Conservation (phyloP, 2,113 vertebrate genomes). For the Ursus arctos region DNA sequence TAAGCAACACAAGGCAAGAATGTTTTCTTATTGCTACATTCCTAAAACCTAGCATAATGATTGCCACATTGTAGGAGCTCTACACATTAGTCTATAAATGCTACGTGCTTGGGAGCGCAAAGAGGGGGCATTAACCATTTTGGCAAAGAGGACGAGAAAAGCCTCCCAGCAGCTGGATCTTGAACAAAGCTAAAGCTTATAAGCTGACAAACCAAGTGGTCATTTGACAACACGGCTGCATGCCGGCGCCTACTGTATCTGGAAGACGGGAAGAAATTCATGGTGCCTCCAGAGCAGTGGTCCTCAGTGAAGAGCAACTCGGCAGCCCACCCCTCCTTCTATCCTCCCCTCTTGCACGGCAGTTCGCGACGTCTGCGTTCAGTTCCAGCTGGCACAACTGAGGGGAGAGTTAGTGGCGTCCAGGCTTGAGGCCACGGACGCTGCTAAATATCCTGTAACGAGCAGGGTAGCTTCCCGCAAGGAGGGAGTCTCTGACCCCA, state of each 20-base stretch:
- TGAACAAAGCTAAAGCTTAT: not conserved
- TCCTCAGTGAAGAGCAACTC: not conserved
- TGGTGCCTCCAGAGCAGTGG: not conserved
- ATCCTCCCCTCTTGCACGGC: too few species aligned
- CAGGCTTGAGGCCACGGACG: not conserved
- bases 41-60: not conserved
- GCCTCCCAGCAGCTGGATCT: not conserved
- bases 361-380: not conserved
- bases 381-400: not conserved
- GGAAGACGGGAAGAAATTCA: not conserved
- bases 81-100: not conserved
- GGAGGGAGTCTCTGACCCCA: not conserved
- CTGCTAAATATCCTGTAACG: not conserved
- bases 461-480: not conserved
- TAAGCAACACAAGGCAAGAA: not conserved
- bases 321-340: not conserved
- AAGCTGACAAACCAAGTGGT: not conserved
- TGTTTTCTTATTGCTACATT: not conserved
- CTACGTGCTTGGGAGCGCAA: not conserved
- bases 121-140: not conserved
- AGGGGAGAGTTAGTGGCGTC: not conserved
- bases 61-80: not conserved
- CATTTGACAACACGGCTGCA: not conserved
- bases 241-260: accelerated
- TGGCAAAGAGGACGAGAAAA: not conserved